A percentile compares a stretch with the other conserved stretches of the same genome.
Evolutionary conservation across 2,113 vertebrate species (phyloP).

Genomic region (Dunckerocampus dactyliophorus): DNA sequence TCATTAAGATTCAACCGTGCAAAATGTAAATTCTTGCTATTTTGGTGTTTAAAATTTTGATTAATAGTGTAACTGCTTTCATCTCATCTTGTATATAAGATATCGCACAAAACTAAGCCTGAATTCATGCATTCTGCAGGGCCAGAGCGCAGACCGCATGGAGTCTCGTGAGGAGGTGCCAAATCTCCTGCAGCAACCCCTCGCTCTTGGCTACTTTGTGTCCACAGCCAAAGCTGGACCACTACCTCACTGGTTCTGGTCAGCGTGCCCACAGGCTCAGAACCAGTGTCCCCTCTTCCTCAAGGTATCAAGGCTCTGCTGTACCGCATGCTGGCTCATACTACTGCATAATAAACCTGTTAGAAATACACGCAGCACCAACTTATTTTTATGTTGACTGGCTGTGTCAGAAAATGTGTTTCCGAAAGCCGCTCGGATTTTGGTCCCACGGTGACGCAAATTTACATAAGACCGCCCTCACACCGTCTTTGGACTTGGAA

Average conservation of each 20-base stretch:
- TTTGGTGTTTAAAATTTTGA: too few relatives aligned
- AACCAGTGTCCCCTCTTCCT: conserved; percentile 94
- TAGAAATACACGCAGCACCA: neutral
- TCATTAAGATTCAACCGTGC: too few relatives aligned
- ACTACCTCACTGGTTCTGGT: conserved; percentile 99
- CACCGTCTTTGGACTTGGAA: too few relatives aligned
- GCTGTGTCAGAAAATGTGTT: too few relatives aligned
- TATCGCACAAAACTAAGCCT: conserved; percentile 5
- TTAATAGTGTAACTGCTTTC: too few relatives aligned
- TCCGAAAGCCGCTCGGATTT: too few relatives aligned
- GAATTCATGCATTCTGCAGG: conserved; percentile 65
- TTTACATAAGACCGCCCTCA: too few relatives aligned
- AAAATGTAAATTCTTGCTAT: too few relatives aligned
- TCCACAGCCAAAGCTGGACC: conserved; percentile 96
- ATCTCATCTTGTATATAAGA: too few relatives aligned
- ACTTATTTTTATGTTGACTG: too few relatives aligned
- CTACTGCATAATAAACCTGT: neutral
- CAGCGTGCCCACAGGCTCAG: conserved; percentile 97
- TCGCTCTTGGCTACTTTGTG: conserved; percentile 97
- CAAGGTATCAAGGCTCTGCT: conserved; percentile 57
- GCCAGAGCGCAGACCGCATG: conserved; percentile 91
- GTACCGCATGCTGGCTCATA: too few relatives aligned
- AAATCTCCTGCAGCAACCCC: conserved; percentile 94
- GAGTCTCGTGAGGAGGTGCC: conserved; percentile 96
- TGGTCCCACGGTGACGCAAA: too few relatives aligned